These are phyloP conservation scores for Orchestia grillus DNA, from an alignment of 1,140 invertebrate genomes.

Conservation along the genomic window DNA sequence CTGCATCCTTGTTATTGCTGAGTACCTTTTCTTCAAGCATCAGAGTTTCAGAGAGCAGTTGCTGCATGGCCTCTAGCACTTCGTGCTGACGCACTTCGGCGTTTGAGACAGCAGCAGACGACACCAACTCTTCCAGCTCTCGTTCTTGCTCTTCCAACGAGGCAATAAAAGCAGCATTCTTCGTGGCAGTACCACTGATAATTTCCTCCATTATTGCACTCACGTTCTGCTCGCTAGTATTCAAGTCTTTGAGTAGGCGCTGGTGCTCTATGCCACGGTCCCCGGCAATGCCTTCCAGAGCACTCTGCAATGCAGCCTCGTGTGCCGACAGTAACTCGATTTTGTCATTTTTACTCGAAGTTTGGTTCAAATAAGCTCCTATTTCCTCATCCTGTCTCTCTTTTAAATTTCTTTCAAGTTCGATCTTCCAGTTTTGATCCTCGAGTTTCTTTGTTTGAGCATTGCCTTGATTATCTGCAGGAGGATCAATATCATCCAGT, in stretches of 20 bases:
- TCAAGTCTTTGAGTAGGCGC: slow-evolving; percentile 59
- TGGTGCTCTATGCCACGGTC: slow-evolving; percentile 62
- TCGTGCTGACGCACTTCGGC: slow-evolving; percentile 67
- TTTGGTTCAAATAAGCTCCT: slow-evolving; percentile 60
- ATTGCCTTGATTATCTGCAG: slow-evolving; percentile 56
- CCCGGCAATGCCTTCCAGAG: slow-evolving; percentile 61
- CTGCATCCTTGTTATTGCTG: slow-evolving; percentile 81
- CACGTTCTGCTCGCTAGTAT: slow-evolving; percentile 58
- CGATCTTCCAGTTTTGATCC: slow-evolving; percentile 58
- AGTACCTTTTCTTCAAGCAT: slow-evolving; percentile 76
- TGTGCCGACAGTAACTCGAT: slow-evolving; percentile 61
- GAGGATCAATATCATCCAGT: slow-evolving; percentile 58
- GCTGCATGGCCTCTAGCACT: slow-evolving; percentile 70
- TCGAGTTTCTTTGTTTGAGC: slow-evolving; percentile 62
- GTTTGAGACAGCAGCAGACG: slow-evolving; percentile 65
- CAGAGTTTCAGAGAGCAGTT: slow-evolving; percentile 75
- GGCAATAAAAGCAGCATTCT: slow-evolving; percentile 63
- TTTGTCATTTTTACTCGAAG: slow-evolving; percentile 61
- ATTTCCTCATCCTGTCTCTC: slow-evolving; percentile 64
- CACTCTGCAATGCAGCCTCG: slow-evolving; percentile 60
- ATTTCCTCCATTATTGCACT: slow-evolving; percentile 62
- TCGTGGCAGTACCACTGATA: slow-evolving; percentile 70
- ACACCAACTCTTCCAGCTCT: slow-evolving; percentile 61
- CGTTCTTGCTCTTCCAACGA: slow-evolving; percentile 63
- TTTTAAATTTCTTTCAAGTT: slow-evolving; percentile 64